Evolutionary conservation across 2,888 invertebrate genomes (phyloP), one percentile per base, ranked within the genome.

Genomic region (Podotricha telesiphe): DNA sequence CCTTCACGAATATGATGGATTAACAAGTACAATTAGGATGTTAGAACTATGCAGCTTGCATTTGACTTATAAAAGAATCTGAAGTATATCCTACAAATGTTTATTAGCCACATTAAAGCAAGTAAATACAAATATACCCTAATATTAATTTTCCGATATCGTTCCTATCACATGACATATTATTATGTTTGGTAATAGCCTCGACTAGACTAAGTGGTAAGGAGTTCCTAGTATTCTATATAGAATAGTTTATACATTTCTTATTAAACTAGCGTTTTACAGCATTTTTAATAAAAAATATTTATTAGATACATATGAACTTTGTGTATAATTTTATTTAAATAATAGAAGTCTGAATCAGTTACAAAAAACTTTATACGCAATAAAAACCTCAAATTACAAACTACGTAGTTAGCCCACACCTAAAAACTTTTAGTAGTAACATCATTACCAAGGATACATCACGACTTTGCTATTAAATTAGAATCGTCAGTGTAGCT

Each of bases 381-480:
- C 50, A 22, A 22, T 13, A 53, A 53, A 28, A 22, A 42, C n/a
- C 1, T 13, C n/a, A 48, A n/a, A 10, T 17, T 42, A 42, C 22
- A 5, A 15, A 50, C n/a, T 34, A 62, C 34, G 19, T 19, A 48
- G 19, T 58, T 42, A 42, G 40, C 40, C 20, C 20, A 58, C 19
- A 58, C 13, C 20, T 42, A 56, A 45, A 63, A 70, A 63, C 19
- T n/a, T 42, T 51, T 17, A 59, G 19, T 37, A 59, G 22, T 3
- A 59, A 67, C 56, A 48, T 58, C 48, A 61, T 65, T 55, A 69
- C 37, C 51, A 55, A 62, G 51, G 63, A 56, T 53, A 50, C 47
- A 68, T 71, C 71, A 71, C 71, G 71, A 68, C 50, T 72, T 63
- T 15, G 67, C 55, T 63, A 68, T 72, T 72, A 67, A 53, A 28